A percentile compares a stretch with the other conserved stretches of the same genome.
Evolutionary conservation across 2,113 vertebrate genomes (phyloP).

Genomic region (Psilopogon haemacephalus): DNA sequence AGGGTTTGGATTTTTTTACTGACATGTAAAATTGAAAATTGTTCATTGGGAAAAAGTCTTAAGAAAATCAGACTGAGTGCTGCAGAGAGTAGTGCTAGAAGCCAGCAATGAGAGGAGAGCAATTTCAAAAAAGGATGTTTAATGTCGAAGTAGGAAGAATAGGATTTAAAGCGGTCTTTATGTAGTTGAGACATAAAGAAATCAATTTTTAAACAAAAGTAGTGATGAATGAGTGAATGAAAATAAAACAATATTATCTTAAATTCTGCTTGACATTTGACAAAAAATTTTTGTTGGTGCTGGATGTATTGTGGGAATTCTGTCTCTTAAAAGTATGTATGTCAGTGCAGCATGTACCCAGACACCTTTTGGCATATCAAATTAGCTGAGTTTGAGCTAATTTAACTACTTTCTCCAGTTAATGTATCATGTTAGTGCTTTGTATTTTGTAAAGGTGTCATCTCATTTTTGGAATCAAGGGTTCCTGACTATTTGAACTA

Average conservation of each 20-base stretch:
- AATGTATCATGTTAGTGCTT: rapidly evolving
- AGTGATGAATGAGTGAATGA: background rate
- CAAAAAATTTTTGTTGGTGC: background rate
- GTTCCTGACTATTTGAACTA: background rate
- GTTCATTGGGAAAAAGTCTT: background rate
- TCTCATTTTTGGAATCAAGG: background rate
- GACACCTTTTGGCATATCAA: background rate
- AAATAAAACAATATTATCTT: background rate
- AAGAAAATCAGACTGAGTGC: background rate
- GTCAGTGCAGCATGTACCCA: background rate
- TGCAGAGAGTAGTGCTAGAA: background rate
- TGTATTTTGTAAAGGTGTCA: background rate
- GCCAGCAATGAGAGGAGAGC: background rate
- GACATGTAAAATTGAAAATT: background rate
- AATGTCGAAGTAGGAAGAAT: background rate
- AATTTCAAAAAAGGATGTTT: background rate
- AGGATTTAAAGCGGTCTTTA: background rate
- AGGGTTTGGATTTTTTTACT: background rate
- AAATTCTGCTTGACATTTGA: background rate
- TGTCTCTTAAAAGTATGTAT: background rate
- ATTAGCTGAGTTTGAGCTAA: background rate
- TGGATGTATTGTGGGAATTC: background rate
- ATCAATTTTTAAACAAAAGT: background rate
- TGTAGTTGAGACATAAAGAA: background rate
- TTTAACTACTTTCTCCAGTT: background rate